Evolutionary conservation across 2,888 invertebrate species (phyloP), one percentile per base, ranked within the genome.

Genomic region (Cantharis rufa): DNA sequence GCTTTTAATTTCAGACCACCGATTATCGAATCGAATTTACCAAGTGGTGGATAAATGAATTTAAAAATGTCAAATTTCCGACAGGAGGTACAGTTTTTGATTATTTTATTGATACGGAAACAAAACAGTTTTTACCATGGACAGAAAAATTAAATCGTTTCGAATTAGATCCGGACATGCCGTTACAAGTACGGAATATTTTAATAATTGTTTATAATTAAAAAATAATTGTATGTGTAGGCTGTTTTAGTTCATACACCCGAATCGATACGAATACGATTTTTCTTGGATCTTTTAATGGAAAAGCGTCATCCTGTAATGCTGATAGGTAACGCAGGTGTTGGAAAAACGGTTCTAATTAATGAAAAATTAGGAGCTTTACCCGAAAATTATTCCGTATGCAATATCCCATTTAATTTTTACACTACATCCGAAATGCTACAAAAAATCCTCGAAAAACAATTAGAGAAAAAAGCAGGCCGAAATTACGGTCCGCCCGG

Each of bases 21-120:
- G 94, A 94, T 87, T 94, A 93, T 86, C 90, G 94, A 83, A 90
- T 93, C 77, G 94, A 98, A 88, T 98, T 98, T 87, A 96, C 97
- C 64, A 98, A 98, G 90, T 98, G 98, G 98, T 98, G 98, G 96
- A 90, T 94, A 13, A 97, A 96, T 85, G 98, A 98, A 88, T 98
- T 98, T 88, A 98, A 98, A 89, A 94, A 94, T 21, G 91, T 98
- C 2, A 97, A 96, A 88, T 98, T 98, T 87, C 98, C 98, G 1
- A 82, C 92, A 71, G 94, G 95, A 76, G 98, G 97, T 3, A 97
- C 97, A 1, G 97, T 98, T 7, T 98, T 98, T 86, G 98, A 98
- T 89, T 98, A 94, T 87, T 98, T 92, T 87, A 94, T 98, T 85
- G 98, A 98, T 86, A 88, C 92, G 63, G 98, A 98, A 88, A 94